Percentiles rank a stretch among this genome's conserved stretches.
phyloP scores from a whole-genome alignment of 2,113 vertebrate genomes.

The Galbula dea region DNA sequence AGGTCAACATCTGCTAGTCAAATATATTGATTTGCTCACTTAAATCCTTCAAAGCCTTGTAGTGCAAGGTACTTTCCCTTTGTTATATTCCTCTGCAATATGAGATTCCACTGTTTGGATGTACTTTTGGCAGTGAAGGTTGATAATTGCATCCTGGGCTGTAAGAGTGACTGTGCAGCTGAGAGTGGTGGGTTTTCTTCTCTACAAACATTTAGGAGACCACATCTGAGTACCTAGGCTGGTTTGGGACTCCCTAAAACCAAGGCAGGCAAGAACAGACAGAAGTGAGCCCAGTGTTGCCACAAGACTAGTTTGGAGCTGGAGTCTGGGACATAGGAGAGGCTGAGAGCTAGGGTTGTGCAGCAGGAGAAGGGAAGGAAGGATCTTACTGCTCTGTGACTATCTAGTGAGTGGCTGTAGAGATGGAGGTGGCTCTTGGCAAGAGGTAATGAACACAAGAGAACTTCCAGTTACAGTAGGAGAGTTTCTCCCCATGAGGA shows the following conservation, averaged over 20 bases:
- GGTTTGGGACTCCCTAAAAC: not conserved
- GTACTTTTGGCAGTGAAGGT: not conserved
- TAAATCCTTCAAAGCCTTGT: not conserved
- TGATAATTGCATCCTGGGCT: not conserved
- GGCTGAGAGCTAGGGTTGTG: not conserved
- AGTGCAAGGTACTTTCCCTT: not conserved
- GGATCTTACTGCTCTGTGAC: not conserved
- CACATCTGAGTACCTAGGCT: not conserved
- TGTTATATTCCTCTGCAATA: not conserved
- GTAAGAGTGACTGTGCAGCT: not conserved
- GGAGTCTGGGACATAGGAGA: not conserved
- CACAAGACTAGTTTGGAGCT: not conserved
- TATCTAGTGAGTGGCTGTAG: not conserved
- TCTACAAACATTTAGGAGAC: too few species aligned
- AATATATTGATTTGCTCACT: not conserved
- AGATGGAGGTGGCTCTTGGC: not conserved
- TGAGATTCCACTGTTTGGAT: not conserved
- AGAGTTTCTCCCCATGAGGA: fast-evolving
- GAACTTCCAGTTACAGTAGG: not conserved
- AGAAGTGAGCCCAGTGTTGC: not conserved
- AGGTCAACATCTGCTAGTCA: not conserved
- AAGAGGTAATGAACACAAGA: not conserved
- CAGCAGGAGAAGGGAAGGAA: not conserved
- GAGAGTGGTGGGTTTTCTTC: not conserved
- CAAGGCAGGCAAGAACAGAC: not conserved